A percentile compares a stretch with the other conserved stretches of the same genome.
These are phyloP conservation scores for Dascillus cervinus DNA, from an alignment of 2,888 invertebrate genomes.

Conservation along the genomic window DNA sequence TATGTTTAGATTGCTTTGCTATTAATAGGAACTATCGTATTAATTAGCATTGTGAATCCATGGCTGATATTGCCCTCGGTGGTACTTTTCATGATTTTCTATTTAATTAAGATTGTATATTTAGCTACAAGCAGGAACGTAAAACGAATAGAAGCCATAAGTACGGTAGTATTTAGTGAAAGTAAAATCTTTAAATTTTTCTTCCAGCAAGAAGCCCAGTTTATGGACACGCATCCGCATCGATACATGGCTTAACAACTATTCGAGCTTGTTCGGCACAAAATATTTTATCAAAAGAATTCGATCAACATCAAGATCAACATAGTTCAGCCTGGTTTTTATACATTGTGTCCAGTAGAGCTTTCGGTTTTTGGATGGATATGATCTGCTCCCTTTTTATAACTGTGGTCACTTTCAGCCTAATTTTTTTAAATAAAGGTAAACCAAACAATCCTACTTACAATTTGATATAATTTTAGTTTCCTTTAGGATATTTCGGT, in stretches of 20 bases:
- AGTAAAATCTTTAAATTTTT: no score
- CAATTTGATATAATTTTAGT: no score
- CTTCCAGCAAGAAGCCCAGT: constrained; percentile 64
- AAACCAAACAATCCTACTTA: no score
- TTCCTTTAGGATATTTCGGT: no score
- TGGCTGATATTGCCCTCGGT: constrained; percentile 60
- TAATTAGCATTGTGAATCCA: constrained; percentile 65
- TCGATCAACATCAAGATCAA: constrained; percentile 49
- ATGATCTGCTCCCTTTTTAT: constrained; percentile 3
- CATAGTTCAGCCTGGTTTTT: constrained; percentile 69
- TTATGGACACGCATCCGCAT: constrained; percentile 62
- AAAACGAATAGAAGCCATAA: constrained; percentile 60
- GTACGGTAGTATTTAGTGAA: no score
- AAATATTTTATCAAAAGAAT: constrained; percentile 49
- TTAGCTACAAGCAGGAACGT: constrained; percentile 67
- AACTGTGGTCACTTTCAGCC: constrained; percentile 2
- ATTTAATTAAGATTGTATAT: constrained; percentile 59
- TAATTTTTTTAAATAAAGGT: no score
- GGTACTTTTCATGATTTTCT: constrained; percentile 57
- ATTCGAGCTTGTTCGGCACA: constrained; percentile 62
- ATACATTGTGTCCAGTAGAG: constrained; percentile 74
- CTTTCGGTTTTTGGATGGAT: constrained; percentile 75
- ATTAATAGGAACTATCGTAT: constrained; percentile 62
- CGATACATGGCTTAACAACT: constrained; percentile 62
- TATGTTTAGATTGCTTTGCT: constrained; percentile 52